Evolutionary conservation across 2,888 invertebrate genomes (phyloP).

Genomic region (Argynnis bischoffii): DNA sequence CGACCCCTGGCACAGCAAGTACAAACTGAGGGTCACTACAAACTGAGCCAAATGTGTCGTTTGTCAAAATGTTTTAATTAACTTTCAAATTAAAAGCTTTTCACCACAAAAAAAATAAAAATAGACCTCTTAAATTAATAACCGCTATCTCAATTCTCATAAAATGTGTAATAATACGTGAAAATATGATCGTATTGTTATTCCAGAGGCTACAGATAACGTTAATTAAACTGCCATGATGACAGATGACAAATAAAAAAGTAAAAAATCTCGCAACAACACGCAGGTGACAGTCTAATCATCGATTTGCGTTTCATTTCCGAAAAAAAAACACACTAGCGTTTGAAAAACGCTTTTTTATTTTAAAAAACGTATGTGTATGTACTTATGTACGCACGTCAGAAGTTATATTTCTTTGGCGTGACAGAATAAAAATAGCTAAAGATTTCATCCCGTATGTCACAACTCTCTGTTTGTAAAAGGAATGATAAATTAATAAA

Average conservation of each 20-base stretch:
- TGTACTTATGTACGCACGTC: no score
- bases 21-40: no score
- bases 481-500: no score
- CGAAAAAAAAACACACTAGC: conserved; percentile 15
- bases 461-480: no score
- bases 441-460: no score
- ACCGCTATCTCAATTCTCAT: neutral
- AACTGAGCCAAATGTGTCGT: no score
- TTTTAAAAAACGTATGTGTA: neutral
- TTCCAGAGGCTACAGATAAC: conserved; percentile 26
- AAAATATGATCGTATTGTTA: conserved; percentile 3
- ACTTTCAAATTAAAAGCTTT: neutral
- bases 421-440: no score
- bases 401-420: no score
- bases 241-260: conserved; percentile 33
- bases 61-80: neutral
- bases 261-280: conserved; percentile 16
- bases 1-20: no score
- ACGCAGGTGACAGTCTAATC: conserved; percentile 26
- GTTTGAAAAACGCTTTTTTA: neutral
- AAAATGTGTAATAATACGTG: conserved; percentile 4
- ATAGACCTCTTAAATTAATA: neutral
- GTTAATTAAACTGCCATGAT: conserved; percentile 34
- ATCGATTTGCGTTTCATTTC: conserved; percentile 28
- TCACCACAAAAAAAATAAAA: neutral